phyloP scores from a whole-genome alignment of 2,113 vertebrate species.

The Dinomys branickii region DNA sequence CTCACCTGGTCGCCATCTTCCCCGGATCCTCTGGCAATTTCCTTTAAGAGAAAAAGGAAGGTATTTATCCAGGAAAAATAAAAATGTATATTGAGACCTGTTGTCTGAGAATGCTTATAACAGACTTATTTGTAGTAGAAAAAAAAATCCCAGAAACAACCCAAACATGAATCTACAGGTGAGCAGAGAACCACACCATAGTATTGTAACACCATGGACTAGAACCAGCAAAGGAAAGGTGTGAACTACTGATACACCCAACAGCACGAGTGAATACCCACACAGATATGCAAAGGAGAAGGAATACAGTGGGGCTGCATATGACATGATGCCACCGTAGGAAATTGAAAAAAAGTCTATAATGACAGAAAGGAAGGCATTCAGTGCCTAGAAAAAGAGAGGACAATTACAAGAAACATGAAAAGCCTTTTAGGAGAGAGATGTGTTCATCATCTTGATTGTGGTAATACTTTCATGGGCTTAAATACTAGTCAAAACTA shows the following conservation, averaged over 20 bases:
- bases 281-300: neutral
- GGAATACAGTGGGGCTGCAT: too few relatives aligned
- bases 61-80: neutral
- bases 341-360: neutral
- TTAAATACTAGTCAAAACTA: neutral
- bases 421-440: too few relatives aligned
- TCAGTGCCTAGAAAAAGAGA: too few relatives aligned
- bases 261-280: neutral
- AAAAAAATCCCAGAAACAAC: neutral
- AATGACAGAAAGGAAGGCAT: neutral
- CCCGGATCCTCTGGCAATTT: too few relatives aligned
- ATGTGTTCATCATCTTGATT: fast-evolving
- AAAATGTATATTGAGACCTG: fast-evolving
- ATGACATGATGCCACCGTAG: too few relatives aligned
- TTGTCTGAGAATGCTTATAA: neutral
- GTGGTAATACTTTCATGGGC: neutral
- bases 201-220: fast-evolving
- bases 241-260: too few relatives aligned
- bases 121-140: neutral
- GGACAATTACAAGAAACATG: fast-evolving
- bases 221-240: neutral
- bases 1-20: too few relatives aligned
- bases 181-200: neutral
- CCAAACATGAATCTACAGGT: too few relatives aligned
- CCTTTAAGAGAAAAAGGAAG: neutral